Evolutionary conservation across 2,113 vertebrate species (phyloP).

Genomic region (Meriones unguiculatus): DNA sequence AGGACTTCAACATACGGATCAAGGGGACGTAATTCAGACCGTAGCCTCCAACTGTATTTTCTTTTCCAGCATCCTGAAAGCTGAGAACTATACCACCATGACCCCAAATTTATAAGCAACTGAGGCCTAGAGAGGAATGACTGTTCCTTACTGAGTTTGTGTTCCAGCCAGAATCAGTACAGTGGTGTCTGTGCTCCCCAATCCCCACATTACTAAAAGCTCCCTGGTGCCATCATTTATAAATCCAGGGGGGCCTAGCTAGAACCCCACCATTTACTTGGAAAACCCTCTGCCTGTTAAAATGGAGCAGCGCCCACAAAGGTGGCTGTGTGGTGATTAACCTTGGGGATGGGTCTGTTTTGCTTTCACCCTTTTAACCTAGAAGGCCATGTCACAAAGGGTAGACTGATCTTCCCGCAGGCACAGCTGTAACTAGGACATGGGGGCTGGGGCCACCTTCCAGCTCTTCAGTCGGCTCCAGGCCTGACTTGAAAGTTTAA

Average conservation of each 20-base stretch:
- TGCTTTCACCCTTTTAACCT: background rate
- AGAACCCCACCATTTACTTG: accelerated
- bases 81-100: background rate
- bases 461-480: background rate
- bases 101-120: conserved; percentile 41
- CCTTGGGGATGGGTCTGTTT: background rate
- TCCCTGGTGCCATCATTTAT: background rate
- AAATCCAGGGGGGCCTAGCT: background rate
- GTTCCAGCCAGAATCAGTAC: background rate
- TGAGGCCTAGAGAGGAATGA: background rate
- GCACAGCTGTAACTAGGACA: background rate
- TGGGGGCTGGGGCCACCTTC: background rate
- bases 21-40: background rate
- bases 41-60: background rate
- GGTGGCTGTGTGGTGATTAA: background rate
- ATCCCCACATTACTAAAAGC: background rate
- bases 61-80: background rate
- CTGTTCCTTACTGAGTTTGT: background rate
- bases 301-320: background rate
- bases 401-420: background rate
- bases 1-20: background rate
- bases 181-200: background rate
- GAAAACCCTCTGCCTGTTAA: background rate
- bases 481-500: conserved; percentile 7
- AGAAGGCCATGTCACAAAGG: background rate